Evolutionary conservation across 1,140 invertebrate genomes (phyloP).

Genomic region (Drosophila grimshawi): DNA sequence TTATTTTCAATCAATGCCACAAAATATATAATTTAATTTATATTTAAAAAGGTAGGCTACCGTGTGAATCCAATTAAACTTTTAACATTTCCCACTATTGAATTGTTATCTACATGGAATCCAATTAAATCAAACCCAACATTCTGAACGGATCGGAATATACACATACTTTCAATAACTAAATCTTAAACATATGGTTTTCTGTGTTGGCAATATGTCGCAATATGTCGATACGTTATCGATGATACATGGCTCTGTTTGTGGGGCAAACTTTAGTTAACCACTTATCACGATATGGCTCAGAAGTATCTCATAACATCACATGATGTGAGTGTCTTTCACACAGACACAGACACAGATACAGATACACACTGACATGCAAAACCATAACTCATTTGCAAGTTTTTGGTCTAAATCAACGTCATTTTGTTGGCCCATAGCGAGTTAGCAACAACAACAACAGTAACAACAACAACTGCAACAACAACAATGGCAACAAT

Average conservation of each 20-base stretch:
- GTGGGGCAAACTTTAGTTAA: not conserved
- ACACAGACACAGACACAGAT: not conserved
- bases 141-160: too few species aligned
- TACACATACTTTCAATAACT: not conserved
- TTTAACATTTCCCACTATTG: too few species aligned
- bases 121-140: too few species aligned
- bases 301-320: not conserved
- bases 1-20: too few species aligned
- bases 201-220: not conserved
- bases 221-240: not conserved
- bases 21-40: too few species aligned
- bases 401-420: conserved; percentile 29
- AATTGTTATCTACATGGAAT: too few species aligned
- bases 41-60: too few species aligned
- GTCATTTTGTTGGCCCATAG: conserved; percentile 36
- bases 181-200: not conserved
- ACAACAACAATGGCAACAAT: too few species aligned
- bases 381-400: conserved; percentile 33
- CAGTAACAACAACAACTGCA: too few species aligned
- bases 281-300: not conserved
- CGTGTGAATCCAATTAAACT: too few species aligned
- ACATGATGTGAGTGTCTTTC: not conserved
- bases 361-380: not conserved
- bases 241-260: not conserved
- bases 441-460: conserved; percentile 22